A percentile compares a stretch with the other conserved stretches of the same genome.
Conservation (phyloP, 2,797 vertebrate genomes). For the Schizothorax lantsangensis region DNA sequence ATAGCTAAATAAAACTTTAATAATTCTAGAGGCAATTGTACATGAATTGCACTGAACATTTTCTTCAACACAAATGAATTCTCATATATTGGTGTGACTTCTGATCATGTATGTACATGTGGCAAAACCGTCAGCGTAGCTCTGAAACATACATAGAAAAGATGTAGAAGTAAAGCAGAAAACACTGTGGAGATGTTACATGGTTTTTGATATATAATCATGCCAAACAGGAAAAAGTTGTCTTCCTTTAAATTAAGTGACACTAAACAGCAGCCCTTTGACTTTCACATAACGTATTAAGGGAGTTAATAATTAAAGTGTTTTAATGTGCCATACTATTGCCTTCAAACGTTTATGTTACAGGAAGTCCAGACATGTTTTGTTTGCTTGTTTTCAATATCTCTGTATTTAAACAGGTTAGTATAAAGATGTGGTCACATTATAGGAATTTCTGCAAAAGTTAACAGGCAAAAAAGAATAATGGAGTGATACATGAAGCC, state of each 20-base stretch:
- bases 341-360: constrained; percentile 46
- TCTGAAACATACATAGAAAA: constrained; percentile 68
- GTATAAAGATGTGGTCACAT: not conserved
- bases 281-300: not conserved
- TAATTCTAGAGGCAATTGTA: constrained; percentile 92
- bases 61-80: constrained; percentile 80
- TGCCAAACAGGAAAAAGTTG: constrained; percentile 37
- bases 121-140: constrained; percentile 83
- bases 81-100: constrained; percentile 79
- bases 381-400: constrained; percentile 38
- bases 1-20: constrained; percentile 95
- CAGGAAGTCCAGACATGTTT: constrained; percentile 46
- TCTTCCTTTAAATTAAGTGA: constrained; percentile 9
- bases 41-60: constrained; percentile 87
- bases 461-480: not conserved
- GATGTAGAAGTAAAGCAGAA: constrained; percentile 50
- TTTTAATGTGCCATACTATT: constrained; percentile 48
- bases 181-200: constrained; percentile 26
- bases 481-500: not conserved
- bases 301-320: not conserved
- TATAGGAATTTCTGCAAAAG: not conserved
- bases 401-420: constrained; percentile 47
- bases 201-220: constrained; percentile 32
- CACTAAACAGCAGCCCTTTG: constrained; percentile 42
- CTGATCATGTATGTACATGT: constrained; percentile 76